Percentiles rank a stretch among this genome's conserved stretches.
These are phyloP conservation scores for Zeuzera pyrina DNA, from an alignment of 2,888 invertebrate genomes.

Conservation along the genomic window DNA sequence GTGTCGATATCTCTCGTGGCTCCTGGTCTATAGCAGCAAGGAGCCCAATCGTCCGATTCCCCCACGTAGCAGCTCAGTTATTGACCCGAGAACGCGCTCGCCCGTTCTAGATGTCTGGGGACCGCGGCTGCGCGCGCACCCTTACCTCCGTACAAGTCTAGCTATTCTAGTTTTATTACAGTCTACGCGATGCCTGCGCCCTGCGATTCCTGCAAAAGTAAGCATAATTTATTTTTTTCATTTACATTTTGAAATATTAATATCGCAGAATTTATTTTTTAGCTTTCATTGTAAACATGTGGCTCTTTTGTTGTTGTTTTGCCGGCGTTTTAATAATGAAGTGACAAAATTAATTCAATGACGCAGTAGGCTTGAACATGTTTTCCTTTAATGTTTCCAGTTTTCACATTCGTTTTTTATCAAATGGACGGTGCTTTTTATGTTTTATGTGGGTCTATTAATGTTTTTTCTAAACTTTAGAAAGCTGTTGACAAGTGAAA, in stretches of 20 bases:
- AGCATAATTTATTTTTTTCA: conserved; percentile 14
- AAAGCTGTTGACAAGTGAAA: too few species aligned
- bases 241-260: conserved; percentile 1
- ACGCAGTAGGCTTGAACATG: too few species aligned
- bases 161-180: conserved; percentile 19
- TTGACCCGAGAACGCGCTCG: conserved; percentile 46
- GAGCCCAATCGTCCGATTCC: conserved; percentile 43
- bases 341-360: too few species aligned
- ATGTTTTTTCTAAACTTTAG: too few species aligned
- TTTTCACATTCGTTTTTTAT: too few species aligned
- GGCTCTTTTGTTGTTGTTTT: conserved; percentile 17
- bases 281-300: conserved; percentile 1
- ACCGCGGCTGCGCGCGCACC: conserved; percentile 44
- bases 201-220: conserved; percentile 62
- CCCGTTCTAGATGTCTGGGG: conserved; percentile 23
- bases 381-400: too few species aligned
- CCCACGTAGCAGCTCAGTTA: conserved; percentile 56
- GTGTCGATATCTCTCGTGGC: conserved; percentile 5
- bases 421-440: too few species aligned
- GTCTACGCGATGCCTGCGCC: conserved; percentile 54
- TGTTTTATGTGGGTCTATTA: too few species aligned
- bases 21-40: conserved; percentile 20
- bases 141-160: conserved; percentile 24
- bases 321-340: conserved; percentile 11
- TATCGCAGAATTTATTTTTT: background rate